Evolutionary conservation across 92 coral and sea anemone species (phyloP), one percentile per base, ranked within the genome.

Genomic region (Montipora capitata): DNA sequence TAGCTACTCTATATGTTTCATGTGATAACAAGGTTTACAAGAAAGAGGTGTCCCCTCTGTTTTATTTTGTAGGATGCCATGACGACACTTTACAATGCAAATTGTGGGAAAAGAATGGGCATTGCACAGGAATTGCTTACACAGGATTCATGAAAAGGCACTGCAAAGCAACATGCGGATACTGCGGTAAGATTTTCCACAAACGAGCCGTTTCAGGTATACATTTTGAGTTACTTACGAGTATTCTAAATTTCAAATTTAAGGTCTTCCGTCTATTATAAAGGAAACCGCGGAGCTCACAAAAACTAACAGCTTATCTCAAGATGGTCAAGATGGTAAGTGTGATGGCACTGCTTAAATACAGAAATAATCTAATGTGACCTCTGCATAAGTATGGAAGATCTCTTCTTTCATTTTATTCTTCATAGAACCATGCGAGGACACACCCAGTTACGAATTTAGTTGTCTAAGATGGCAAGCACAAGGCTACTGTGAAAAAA

Each of bases 141-240:
- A 84, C 93, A 72, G 96, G 83, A 70, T 95, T 94, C 38, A 95
- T 95, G 98, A 95, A 78, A 83, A 87, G 85, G 35, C 95, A 93
- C 76, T 95, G 98, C 77, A 95, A 95, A 82, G 65, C 72, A 66
- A 91, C 98, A 27, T 95, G 98, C 88, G 98, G 98, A 73, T 95
- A 95, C 74, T 95, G 98, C 40, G 95, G 98, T 95, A 81, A 13
- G 78, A 10, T 14, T 54, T 10, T 57, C 70, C 40, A 67, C 4
- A 5, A 67, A 35, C 3, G 61, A 54, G 12, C 14, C 61, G 3
- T 27, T 27, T 27, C 35, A 27, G 35, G 35, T 13, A 11, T 54
- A 3, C 14, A 54, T 54, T 35, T 35, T 38, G 40, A 1, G 0
- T 8, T 65, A 4, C 35, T 27, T 27, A 65, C 16, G 49, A 14